These are phyloP conservation scores for Arizona elegans DNA, from an alignment of 2,113 vertebrate genomes.

Conservation along the genomic window DNA sequence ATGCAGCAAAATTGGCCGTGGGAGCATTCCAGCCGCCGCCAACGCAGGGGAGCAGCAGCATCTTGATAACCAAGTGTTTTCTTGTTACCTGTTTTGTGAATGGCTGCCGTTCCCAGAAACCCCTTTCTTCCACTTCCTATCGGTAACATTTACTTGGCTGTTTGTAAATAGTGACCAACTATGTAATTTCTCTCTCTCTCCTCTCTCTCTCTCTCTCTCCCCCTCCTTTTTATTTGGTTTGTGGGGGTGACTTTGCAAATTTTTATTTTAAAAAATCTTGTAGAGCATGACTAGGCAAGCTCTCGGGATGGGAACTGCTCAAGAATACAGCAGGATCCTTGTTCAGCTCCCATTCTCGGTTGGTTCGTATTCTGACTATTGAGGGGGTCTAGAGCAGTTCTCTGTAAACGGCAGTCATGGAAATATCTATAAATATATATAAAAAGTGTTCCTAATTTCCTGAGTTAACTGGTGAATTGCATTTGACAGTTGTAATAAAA, in stretches of 20 bases:
- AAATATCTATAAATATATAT: constrained; percentile 57
- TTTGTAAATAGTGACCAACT: constrained; percentile 93
- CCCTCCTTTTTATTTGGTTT: constrained; percentile 71
- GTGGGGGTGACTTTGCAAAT: constrained; percentile 29
- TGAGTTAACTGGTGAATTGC: constrained; percentile 74
- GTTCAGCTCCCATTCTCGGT: neutral
- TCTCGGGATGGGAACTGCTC: neutral
- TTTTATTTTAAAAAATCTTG: neutral
- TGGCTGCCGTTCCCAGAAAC: constrained; percentile 81
- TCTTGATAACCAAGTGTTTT: constrained; percentile 30
- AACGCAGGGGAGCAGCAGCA: constrained; percentile 32
- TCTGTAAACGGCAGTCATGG: constrained; percentile 80
- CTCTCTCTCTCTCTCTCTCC: constrained; percentile 32
- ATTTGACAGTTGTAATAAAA: constrained; percentile 78
- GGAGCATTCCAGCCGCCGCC: constrained; percentile 33
- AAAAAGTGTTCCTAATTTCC: constrained; percentile 65
- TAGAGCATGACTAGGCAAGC: neutral
- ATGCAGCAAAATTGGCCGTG: neutral
- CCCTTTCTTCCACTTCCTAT: constrained; percentile 70
- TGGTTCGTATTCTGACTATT: neutral
- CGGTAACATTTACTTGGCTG: constrained; percentile 78
- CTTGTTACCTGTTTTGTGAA: constrained; percentile 58
- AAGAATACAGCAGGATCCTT: neutral
- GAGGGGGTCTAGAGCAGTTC: constrained; percentile 35
- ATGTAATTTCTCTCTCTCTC: constrained; percentile 51